A percentile compares a stretch with the other conserved stretches of the same genome.
Conservation (phyloP, 2,113 vertebrate genomes). For the Spizaetus ornatus region DNA sequence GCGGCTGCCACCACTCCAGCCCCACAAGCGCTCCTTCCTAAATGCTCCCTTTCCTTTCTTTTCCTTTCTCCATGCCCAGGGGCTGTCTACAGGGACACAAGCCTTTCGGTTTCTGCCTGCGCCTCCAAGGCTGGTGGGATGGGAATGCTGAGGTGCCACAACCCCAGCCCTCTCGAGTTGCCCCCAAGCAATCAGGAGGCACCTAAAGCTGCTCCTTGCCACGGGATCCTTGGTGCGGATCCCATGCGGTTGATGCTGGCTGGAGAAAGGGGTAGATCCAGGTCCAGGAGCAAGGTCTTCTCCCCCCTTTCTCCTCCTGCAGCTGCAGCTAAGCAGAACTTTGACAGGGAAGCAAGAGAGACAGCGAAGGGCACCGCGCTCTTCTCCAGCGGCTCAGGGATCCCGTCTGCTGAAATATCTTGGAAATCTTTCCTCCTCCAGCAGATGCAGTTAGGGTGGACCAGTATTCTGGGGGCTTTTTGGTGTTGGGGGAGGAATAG, state of each 20-base stretch:
- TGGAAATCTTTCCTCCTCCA: neutral
- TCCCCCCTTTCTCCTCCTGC: neutral
- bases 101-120: neutral
- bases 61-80: neutral
- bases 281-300: neutral
- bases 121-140: rapidly evolving
- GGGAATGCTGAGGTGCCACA: neutral
- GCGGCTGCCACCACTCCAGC: rapidly evolving
- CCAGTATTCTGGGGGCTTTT: neutral
- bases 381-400: neutral
- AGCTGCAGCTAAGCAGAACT: neutral
- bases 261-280: neutral
- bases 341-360: neutral
- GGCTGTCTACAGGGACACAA: neutral
- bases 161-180: rapidly evolving
- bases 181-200: neutral
- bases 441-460: neutral
- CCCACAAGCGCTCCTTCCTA: neutral
- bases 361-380: neutral
- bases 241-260: neutral
- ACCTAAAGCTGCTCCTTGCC: neutral
- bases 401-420: neutral
- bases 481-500: neutral
- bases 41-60: neutral
- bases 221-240: neutral